These are phyloP conservation scores for Galago senegalensis DNA, from an alignment of 2,797 vertebrate genomes.

Conservation along the genomic window DNA sequence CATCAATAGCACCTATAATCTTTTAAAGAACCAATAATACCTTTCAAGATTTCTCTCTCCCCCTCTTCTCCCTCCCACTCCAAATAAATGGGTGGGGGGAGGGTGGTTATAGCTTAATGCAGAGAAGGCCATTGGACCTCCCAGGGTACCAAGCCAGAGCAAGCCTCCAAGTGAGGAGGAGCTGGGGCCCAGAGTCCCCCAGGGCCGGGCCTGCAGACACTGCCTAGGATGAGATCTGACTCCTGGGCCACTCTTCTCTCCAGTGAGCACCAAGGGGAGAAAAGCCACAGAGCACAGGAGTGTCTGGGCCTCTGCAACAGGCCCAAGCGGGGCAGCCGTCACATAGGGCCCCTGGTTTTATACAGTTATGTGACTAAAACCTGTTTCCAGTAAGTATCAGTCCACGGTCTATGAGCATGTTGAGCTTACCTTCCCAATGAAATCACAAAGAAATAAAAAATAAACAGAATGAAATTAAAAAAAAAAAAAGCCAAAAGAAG, in stretches of 20 bases:
- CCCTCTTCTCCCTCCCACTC: neutral
- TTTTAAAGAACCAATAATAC: neutral
- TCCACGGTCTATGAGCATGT: neutral
- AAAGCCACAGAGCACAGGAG: neutral
- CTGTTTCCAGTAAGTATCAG: neutral
- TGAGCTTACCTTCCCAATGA: conserved; percentile 76
- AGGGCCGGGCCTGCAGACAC: neutral
- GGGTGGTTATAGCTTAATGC: neutral
- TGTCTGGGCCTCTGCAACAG: neutral
- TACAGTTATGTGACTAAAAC: neutral
- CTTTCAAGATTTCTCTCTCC: neutral
- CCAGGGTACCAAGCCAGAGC: conserved; percentile 75
- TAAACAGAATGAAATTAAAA: conserved; percentile 19
- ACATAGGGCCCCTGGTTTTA: neutral
- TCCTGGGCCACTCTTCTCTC: neutral
- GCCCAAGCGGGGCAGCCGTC: neutral
- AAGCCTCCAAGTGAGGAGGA: neutral
- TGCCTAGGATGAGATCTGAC: no score
- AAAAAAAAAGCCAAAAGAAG: neutral
- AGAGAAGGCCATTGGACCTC: neutral
- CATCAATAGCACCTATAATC: neutral
- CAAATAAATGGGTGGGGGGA: neutral
- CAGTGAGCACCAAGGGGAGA: neutral
- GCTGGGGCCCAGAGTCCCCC: neutral
- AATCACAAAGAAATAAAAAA: conserved; percentile 43